Base-by-base conservation (phyloP, 30 jellyfish, hydroid and myxozoan genomes). In the Aurelia aurita region DNA sequence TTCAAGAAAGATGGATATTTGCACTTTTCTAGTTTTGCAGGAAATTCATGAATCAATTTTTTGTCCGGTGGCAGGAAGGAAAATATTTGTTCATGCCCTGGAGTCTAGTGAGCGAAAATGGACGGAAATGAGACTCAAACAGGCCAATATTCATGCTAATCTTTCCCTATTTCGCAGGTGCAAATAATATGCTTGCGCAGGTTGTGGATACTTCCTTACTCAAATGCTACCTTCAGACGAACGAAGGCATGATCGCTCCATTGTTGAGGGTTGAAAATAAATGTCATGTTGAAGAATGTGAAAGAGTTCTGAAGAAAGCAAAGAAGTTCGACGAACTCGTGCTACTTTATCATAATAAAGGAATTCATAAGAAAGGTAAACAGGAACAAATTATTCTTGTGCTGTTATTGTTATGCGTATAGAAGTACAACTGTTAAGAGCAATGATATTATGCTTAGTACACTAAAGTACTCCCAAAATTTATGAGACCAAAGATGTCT, bases 281-380 rank as follows among this genome's bases (percentile, higher is more conserved):
- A 54, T 93, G 98, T 47, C 98, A 93, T 63, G 91, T 93, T 11
- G 97, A 93, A 62, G 98, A 87, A 85, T 87, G 96, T 77, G 98
- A 93, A 69, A 72, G 96, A 51, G 98, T 89, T 22, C 90, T 93
- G 19, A 84, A 55, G 14, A 84, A 84, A 58, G 95, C 82, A 32
- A 93, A 87, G 84, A 93, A 93, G 58, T 88, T 72, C 90, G 72
- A 59, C 70, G 98, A 93, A 64, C 90, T 93, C 22, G 97, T 93
- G 20, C 60, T 90, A 2, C 90, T 93, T 45, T 93, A 93, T 58
- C 98, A 82, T 60, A 88, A 96, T 58, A 93, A 93, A 81, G 97
- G 97, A 28, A 70, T 59, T 63, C 98, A 93, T 85, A 84, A 80
- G 91, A 88, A 93, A 93, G 96, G 96, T 87, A 43, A 0, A 39